Percentiles rank a stretch among this genome's conserved stretches.
Evolutionary conservation across 2,113 vertebrate genomes (phyloP).

Genomic region (Phalacrocorax brasilianus): DNA sequence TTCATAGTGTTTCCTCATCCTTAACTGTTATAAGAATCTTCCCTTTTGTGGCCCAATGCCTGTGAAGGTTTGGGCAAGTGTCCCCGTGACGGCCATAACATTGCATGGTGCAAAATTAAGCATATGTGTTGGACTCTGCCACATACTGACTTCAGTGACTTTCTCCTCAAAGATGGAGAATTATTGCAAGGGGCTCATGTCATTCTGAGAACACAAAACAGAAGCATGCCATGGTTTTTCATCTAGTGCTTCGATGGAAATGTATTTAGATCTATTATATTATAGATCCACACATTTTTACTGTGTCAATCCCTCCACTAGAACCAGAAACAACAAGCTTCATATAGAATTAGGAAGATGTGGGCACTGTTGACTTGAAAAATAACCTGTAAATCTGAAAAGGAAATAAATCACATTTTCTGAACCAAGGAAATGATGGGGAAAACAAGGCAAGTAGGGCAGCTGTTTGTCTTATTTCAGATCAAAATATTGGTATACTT

Average conservation of each 20-base stretch:
- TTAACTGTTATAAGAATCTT: background rate
- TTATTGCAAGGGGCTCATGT: background rate
- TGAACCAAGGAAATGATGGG: background rate
- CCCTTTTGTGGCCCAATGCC: background rate
- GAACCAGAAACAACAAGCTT: background rate
- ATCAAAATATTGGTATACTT: background rate
- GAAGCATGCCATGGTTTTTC: background rate
- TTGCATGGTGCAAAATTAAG: background rate
- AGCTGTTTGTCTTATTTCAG: background rate
- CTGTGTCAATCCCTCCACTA: background rate
- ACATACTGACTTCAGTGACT: rapidly evolving
- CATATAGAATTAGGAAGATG: background rate
- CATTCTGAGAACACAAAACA: background rate
- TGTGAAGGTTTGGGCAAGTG: background rate
- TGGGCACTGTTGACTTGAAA: background rate
- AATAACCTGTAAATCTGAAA: background rate
- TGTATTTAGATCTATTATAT: background rate
- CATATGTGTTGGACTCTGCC: rapidly evolving
- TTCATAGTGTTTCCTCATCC: background rate
- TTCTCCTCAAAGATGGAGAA: background rate
- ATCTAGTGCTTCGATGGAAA: background rate
- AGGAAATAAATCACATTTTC: background rate
- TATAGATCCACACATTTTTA: background rate
- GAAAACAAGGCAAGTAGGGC: background rate
- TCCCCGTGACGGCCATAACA: background rate